Evolutionary conservation across 1,140 invertebrate species (phyloP).

Genomic region (Drosophila teissieri): DNA sequence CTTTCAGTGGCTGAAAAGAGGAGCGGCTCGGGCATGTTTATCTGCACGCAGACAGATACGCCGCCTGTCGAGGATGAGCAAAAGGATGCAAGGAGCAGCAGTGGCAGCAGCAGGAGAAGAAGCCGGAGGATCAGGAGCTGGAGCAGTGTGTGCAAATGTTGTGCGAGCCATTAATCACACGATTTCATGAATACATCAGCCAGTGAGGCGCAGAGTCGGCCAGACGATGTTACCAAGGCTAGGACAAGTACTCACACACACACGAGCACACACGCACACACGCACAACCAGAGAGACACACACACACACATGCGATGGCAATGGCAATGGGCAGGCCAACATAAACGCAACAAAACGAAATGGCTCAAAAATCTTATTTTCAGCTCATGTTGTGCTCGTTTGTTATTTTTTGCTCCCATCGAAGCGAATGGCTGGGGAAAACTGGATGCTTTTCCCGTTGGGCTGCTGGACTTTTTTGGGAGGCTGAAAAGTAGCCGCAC

Average conservation of each 20-base stretch:
- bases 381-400: conserved; percentile 79
- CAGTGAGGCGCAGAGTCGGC: conserved; percentile 75
- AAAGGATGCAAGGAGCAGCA: conserved; percentile 33
- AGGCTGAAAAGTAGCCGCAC: conserved; percentile 46
- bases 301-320: not conserved
- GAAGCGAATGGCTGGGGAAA: conserved; percentile 13
- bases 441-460: not conserved
- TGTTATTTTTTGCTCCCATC: conserved; percentile 70
- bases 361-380: conserved; percentile 84
- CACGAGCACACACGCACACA: conserved; percentile 1
- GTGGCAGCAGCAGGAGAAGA: not conserved
- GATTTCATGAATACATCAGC: conserved; percentile 84
- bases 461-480: not conserved
- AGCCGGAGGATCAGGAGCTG: conserved; percentile 23
- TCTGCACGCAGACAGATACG: conserved; percentile 80
- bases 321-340: conserved; percentile 23
- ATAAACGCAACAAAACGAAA: conserved; percentile 83
- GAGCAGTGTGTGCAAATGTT: conserved; percentile 80
- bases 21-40: conserved; percentile 59
- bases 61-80: conserved; percentile 67
- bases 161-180: conserved; percentile 84
- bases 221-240: conserved; percentile 56
- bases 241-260: conserved; percentile 31
- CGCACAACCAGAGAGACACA: conserved; percentile 8
- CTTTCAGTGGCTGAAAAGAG: conserved; percentile 6